These are phyloP conservation scores for Enteromius argenteus DNA, from an alignment of 2,797 vertebrate species.

Conservation along the genomic window DNA sequence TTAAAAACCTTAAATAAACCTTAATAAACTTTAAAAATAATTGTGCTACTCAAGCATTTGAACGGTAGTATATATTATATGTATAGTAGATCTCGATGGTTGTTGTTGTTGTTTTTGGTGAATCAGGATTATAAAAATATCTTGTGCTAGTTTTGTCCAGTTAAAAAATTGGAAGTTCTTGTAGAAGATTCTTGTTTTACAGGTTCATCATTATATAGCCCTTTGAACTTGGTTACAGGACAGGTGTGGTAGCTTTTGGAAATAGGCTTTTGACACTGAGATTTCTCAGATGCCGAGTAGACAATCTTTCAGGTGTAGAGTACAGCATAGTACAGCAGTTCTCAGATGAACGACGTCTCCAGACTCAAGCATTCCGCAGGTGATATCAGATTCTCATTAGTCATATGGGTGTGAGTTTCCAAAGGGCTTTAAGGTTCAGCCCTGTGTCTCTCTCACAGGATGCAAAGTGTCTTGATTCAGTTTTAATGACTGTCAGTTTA, in stretches of 20 bases:
- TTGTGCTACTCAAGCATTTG: neutral
- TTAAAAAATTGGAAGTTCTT: neutral
- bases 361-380: slow-evolving; percentile 52
- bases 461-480: neutral
- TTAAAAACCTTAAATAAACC: neutral
- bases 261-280: neutral
- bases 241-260: neutral
- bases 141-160: neutral
- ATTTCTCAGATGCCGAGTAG: neutral
- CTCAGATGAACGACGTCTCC: slow-evolving; percentile 47
- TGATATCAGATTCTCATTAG: slow-evolving; percentile 54
- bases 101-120: neutral
- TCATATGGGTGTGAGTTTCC: slow-evolving; percentile 53
- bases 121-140: neutral
- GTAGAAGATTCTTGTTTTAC: neutral
- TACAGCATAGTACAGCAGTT: slow-evolving; percentile 23
- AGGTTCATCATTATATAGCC: neutral
- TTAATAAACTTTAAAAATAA: neutral
- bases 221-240: neutral
- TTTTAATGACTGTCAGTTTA: neutral
- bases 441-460: neutral
- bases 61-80: neutral
- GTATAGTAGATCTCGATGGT: neutral
- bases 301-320: slow-evolving; percentile 17
- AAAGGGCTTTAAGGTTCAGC: slow-evolving; percentile 30